Evolutionary conservation across 2,888 invertebrate genomes (phyloP).

Genomic region (Rhimphoctona megacephalus): DNA sequence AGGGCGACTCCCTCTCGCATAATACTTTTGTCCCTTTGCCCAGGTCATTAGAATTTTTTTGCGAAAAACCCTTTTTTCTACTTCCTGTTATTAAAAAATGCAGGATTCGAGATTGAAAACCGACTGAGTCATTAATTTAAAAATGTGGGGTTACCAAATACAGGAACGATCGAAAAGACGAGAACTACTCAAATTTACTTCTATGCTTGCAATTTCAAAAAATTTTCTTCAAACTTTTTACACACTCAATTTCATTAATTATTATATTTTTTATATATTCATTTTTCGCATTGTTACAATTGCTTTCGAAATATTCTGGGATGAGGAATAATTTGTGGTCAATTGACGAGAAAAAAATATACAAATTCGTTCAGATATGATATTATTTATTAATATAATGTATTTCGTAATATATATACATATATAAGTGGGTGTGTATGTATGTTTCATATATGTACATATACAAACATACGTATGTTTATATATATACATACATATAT

Average conservation of each 20-base stretch:
- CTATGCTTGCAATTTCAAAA: not conserved
- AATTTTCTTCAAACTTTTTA: not conserved
- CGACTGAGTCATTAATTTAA: not conserved
- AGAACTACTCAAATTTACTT: not conserved
- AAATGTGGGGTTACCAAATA: not conserved
- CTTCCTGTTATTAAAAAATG: not conserved
- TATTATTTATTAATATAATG: conserved; percentile 83
- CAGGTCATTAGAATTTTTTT: conserved; percentile 17
- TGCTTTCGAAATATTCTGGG: not conserved
- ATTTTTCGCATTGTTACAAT: not conserved
- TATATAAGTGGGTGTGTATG: conserved; percentile 76
- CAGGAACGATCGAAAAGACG: not conserved
- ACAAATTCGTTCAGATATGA: conserved; percentile 74
- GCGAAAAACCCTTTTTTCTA: not conserved
- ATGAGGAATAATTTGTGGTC: not conserved
- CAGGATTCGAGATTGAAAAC: not conserved
- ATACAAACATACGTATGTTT: conserved; percentile 61
- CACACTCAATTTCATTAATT: not conserved
- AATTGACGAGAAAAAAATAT: conserved; percentile 14
- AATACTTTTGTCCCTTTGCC: not conserved
- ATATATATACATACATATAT: conserved; percentile 68
- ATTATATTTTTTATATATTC: too few relatives aligned
- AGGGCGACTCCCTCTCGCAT: conserved; percentile 40
- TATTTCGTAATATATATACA: conserved; percentile 82
- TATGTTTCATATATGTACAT: conserved; percentile 71